Base-by-base conservation (phyloP, 2,113 vertebrate species). In the Lucifuga dentata region DNA sequence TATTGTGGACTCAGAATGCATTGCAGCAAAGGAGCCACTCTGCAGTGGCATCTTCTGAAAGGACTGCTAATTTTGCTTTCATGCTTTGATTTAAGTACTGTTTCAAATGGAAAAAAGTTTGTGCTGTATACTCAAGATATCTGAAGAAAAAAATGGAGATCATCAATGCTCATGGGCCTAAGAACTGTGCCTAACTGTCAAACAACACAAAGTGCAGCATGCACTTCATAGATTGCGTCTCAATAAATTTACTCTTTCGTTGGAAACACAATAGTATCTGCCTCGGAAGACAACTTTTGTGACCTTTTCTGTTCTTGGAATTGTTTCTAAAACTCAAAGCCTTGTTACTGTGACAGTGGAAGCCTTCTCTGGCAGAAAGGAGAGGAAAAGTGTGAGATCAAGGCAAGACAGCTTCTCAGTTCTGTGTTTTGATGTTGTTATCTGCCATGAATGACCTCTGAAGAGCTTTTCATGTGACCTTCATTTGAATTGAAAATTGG, bases 221-320 rank as follows among this genome's bases (percentile, higher is more conserved):
- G 95, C 95, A 93, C 94, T 95, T 93, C 93, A 93, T 94, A 94
- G 92, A 94, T 86, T 90, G 86, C 89, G 95, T 98, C 93, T 98
- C 93, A 98, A 98, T 98, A 98, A 98, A 99, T 97, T 92, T 95
- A 94, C 95, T 97, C 95, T 96, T 96, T 96, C 95, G 95, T 96
- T 95, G 96, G 95, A 96, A 92, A 91, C 84, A 77, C 86, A 75
- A 87, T 90, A 92, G 94, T 95, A 81, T 94, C 94, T 96, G 96
- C 95, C 90, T 98, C 88, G 96, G 95, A 96, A 93, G 93, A 95
- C 94, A 91, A 87, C 85, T 92, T 93, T 93, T 96, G 93, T 93
- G 93, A 93, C 86, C 88, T 78, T 88, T 91, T 93, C 91, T 90
- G 86, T 93, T 89, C 72, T 89, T 78, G 92, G 93, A 84, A 50